A percentile compares a stretch with the other conserved stretches of the same genome.
phyloP scores from a whole-genome alignment of 2,113 vertebrate species.

The Elephas maximus region DNA sequence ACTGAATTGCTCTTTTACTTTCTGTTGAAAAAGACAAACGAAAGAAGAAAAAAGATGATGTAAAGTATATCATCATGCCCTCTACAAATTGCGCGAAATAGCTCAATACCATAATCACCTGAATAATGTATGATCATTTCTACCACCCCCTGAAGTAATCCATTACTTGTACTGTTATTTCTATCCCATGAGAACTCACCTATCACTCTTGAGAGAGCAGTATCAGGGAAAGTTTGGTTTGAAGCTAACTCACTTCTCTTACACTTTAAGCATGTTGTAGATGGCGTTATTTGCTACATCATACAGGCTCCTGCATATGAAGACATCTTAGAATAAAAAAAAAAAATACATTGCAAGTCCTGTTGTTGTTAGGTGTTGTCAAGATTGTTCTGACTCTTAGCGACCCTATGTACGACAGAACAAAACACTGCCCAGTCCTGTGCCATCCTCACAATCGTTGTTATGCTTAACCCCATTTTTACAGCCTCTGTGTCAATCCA shows the following conservation, averaged over 20 bases:
- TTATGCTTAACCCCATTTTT: too few species aligned
- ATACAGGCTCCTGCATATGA: constrained; percentile 21
- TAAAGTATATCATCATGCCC: not conserved
- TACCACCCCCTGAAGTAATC: constrained; percentile 17
- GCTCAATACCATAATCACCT: not conserved
- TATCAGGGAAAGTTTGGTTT: constrained; percentile 23
- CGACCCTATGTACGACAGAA: too few species aligned
- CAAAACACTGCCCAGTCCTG: too few species aligned
- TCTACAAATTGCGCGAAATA: constrained; percentile 19
- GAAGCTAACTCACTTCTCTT: not conserved
- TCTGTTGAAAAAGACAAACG: constrained; percentile 32
- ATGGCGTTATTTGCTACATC: not conserved
- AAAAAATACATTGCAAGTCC: not conserved
- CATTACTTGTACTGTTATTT: not conserved
- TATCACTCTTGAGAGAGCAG: constrained; percentile 26
- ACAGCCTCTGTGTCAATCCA: too few species aligned
- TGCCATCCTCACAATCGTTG: too few species aligned
- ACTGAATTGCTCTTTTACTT: not conserved
- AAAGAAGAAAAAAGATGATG: not conserved
- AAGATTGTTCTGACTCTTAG: too few species aligned
- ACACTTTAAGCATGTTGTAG: not conserved
- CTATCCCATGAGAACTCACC: not conserved
- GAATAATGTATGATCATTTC: constrained; percentile 38
- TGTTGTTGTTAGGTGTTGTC: too few species aligned
- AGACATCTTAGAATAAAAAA: not conserved